Evolutionary conservation across 2,113 vertebrate species (phyloP).

Genomic region (Ivindomyrus marchei): DNA sequence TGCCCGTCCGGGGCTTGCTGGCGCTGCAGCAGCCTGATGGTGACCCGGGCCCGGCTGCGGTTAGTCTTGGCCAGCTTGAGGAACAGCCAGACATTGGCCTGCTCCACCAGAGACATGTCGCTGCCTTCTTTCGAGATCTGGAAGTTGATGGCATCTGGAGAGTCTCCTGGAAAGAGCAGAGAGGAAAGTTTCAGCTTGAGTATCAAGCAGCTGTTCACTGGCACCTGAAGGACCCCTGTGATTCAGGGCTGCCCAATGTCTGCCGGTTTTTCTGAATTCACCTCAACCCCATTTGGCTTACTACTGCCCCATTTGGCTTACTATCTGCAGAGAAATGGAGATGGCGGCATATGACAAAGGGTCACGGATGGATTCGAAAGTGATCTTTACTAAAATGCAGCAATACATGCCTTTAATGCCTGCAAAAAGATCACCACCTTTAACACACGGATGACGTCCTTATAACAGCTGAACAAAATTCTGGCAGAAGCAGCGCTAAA

Average conservation of each 20-base stretch:
- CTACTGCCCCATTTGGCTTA: background rate
- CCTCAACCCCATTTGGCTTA: background rate
- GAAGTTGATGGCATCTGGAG: constrained; percentile 68
- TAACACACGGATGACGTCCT: background rate
- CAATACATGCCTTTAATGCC: background rate
- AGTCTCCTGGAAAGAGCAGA: constrained; percentile 59
- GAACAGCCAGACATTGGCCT: constrained; percentile 90
- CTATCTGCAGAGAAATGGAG: background rate
- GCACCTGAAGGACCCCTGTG: background rate
- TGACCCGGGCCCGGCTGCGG: constrained; percentile 75
- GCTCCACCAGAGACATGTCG: constrained; percentile 69
- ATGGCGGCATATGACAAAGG: background rate
- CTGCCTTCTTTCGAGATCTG: constrained; percentile 81
- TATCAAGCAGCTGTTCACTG: background rate
- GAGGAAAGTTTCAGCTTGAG: background rate
- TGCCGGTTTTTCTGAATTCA: background rate
- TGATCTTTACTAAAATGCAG: background rate
- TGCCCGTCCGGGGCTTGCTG: constrained; percentile 50
- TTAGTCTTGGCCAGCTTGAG: constrained; percentile 77
- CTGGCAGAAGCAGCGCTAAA: constrained; percentile 6
- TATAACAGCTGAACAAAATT: constrained; percentile 27
- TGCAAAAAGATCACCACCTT: background rate
- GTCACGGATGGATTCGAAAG: background rate
- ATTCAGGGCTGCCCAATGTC: background rate
- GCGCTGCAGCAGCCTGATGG: constrained; percentile 61